A percentile compares a stretch with the other conserved stretches of the same genome.
Evolutionary conservation across 2,888 invertebrate species (phyloP).

Genomic region (Celastrina argiolus): DNA sequence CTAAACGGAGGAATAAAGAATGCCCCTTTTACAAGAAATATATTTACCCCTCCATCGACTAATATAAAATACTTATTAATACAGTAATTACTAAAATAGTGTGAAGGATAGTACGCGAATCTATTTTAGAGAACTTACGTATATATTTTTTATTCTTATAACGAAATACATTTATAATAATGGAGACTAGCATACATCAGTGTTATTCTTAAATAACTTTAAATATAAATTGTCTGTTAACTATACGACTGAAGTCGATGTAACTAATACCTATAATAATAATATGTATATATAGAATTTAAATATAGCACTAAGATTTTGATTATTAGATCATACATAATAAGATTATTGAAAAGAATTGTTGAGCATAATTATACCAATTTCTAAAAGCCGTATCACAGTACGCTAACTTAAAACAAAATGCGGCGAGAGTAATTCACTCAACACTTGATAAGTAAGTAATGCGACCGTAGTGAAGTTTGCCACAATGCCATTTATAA

Average conservation of each 20-base stretch:
- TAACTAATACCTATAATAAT: slow-evolving; percentile 29
- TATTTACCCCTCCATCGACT: slow-evolving; percentile 33
- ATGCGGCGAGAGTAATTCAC: slow-evolving; percentile 34
- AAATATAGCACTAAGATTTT: slow-evolving; percentile 40
- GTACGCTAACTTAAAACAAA: slow-evolving; percentile 65
- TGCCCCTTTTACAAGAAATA: slow-evolving; percentile 28
- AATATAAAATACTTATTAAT: slow-evolving; percentile 50
- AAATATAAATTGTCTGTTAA: slow-evolving; percentile 48
- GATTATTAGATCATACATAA: slow-evolving; percentile 46
- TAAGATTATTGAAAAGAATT: slow-evolving; percentile 44
- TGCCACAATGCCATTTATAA: background rate
- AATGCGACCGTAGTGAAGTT: background rate
- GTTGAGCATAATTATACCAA: slow-evolving; percentile 66
- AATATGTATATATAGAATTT: slow-evolving; percentile 33
- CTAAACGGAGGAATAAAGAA: slow-evolving; percentile 23
- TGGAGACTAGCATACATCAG: slow-evolving; percentile 76
- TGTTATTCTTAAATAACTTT: slow-evolving; percentile 54
- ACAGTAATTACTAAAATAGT: slow-evolving; percentile 56
- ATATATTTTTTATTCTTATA: slow-evolving; percentile 50
- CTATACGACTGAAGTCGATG: slow-evolving; percentile 36
- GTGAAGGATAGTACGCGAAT: slow-evolving; percentile 47
- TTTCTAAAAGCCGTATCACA: slow-evolving; percentile 70
- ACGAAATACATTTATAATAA: slow-evolving; percentile 57
- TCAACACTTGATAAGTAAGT: background rate
- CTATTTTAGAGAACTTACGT: slow-evolving; percentile 57